A percentile compares a stretch with the other conserved stretches of the same genome.
phyloP scores from a whole-genome alignment of 2,113 vertebrate species.

The Triplophysa siluroides region DNA sequence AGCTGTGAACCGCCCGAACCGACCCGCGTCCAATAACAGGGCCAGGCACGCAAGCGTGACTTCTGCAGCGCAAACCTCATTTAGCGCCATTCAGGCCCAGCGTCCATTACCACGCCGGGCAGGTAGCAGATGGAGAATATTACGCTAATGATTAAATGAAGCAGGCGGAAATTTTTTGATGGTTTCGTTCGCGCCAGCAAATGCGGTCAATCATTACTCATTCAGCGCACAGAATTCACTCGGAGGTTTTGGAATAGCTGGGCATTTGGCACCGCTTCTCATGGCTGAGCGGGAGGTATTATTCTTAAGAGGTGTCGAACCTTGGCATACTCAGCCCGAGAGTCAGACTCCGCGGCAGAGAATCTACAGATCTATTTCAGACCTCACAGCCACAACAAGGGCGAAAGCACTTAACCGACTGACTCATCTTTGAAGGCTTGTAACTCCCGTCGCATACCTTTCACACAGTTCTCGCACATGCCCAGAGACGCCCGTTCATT shows the following conservation, averaged over 20 bases:
- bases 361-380: slow-evolving; percentile 39
- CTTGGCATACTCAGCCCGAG: slow-evolving; percentile 44
- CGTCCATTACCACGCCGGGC: slow-evolving; percentile 44
- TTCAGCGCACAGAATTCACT: slow-evolving; percentile 32
- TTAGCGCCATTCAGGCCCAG: slow-evolving; percentile 41
- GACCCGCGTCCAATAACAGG: slow-evolving; percentile 36
- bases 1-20: slow-evolving; percentile 45
- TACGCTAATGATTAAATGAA: slow-evolving; percentile 54
- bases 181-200: slow-evolving; percentile 44
- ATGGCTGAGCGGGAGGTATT: slow-evolving; percentile 28
- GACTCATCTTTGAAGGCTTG: slow-evolving; percentile 48
- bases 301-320: slow-evolving; percentile 48
- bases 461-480: slow-evolving; percentile 31
- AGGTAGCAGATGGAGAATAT: slow-evolving; percentile 53
- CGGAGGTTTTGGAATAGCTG: slow-evolving; percentile 24
- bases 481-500: slow-evolving; percentile 36
- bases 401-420: slow-evolving; percentile 49
- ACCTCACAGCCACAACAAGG: slow-evolving; percentile 28
- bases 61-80: slow-evolving; percentile 53
- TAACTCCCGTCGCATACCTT: slow-evolving; percentile 34
- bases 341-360: slow-evolving; percentile 26
- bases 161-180: slow-evolving; percentile 45
- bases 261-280: slow-evolving; percentile 31
- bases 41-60: slow-evolving; percentile 46
- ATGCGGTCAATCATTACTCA: slow-evolving; percentile 42